Base-by-base conservation (phyloP, 2,888 invertebrate genomes). In the Exephanes ischioxanthus region DNA sequence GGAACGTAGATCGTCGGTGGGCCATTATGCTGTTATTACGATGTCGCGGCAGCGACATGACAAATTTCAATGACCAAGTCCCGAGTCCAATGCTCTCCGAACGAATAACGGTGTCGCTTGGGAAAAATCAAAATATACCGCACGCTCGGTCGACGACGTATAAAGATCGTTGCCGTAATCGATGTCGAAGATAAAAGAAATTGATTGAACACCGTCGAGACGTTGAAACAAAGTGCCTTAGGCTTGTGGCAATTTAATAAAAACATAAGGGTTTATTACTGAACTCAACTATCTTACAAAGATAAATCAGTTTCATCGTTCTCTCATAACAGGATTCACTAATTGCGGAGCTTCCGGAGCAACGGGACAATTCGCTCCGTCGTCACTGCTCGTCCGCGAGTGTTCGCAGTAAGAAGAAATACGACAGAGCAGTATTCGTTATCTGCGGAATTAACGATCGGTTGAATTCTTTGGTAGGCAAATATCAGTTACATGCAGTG, bases 351-450 rank as follows among this genome's bases (percentile, higher is more conserved):
- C 16, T 6, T 3, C 11, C 26, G 48, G 6, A 3, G 45, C 41
- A 26, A 22, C 16, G 14, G 37, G 66, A 48, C 67, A n/a, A 14
- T n/a, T 14, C 14, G 7, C 58, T 16, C 16, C 4, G n/a, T 22
- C 19, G 3, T 80, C 53, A 67, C 37, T 45, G 37, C 26, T 71
- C 77, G 11, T 81, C 82, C 1, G 82, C 84, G 16, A 87, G 66
- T 22, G 87, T 87, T 63, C 75, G 83, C 14, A 87, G 63, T 45
- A 87, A 55, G n/a, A 87, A 85, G 37, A 87, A 88, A 77, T 88
- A 88, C 22, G 87, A 88, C 30, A 87, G n/a, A 51, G 88, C 83
- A 0, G 88, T 88, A 48, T 88, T 88, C 45, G 78, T 72, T 16
- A 88, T 80, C 87, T 87, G 61, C 3, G 72, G 61, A 45, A 30